A percentile compares a stretch with the other conserved stretches of the same genome.
Evolutionary conservation across 2,888 invertebrate genomes (phyloP).

Genomic region (Philaethria dido): DNA sequence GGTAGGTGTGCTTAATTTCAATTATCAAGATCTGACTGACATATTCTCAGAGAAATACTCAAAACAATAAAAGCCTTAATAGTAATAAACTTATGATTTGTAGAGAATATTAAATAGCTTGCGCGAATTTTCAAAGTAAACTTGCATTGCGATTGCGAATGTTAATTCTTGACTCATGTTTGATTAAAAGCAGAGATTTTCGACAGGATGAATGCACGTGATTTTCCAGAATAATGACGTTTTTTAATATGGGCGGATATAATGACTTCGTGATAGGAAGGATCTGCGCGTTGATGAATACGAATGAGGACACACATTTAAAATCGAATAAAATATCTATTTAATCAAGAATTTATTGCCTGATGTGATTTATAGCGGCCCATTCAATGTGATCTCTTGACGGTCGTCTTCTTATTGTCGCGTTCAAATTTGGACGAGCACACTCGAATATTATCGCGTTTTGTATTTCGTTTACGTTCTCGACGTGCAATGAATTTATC

Average conservation of each 20-base stretch:
- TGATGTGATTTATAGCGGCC: slow-evolving; percentile 62
- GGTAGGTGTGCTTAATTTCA: slow-evolving; percentile 80
- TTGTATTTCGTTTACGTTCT: slow-evolving; percentile 37
- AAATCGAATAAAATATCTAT: slow-evolving; percentile 68
- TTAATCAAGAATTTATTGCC: slow-evolving; percentile 59
- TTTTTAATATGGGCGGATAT: slow-evolving; percentile 74
- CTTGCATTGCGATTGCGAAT: slow-evolving; percentile 56
- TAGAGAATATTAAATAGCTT: slow-evolving; percentile 72
- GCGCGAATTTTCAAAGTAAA: slow-evolving; percentile 47
- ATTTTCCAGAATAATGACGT: slow-evolving; percentile 64
- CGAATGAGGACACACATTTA: slow-evolving; percentile 67
- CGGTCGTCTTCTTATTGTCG: slow-evolving; percentile 53
- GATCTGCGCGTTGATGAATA: slow-evolving; percentile 65
- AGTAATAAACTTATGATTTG: slow-evolving; percentile 64
- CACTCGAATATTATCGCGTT: slow-evolving; percentile 39
- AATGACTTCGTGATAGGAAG: slow-evolving; percentile 78
- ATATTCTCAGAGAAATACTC: slow-evolving; percentile 71
- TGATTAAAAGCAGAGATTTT: slow-evolving; percentile 77
- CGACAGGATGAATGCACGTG: slow-evolving; percentile 77
- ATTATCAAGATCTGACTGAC: slow-evolving; percentile 77
- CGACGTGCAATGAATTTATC: slow-evolving; percentile 47
- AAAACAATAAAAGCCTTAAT: slow-evolving; percentile 67
- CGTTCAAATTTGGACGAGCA: slow-evolving; percentile 44
- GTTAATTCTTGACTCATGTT: slow-evolving; percentile 68
- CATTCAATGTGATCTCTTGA: slow-evolving; percentile 57